phyloP scores from a whole-genome alignment of 2,113 vertebrate genomes.

The Psilopogon haemacephalus region DNA sequence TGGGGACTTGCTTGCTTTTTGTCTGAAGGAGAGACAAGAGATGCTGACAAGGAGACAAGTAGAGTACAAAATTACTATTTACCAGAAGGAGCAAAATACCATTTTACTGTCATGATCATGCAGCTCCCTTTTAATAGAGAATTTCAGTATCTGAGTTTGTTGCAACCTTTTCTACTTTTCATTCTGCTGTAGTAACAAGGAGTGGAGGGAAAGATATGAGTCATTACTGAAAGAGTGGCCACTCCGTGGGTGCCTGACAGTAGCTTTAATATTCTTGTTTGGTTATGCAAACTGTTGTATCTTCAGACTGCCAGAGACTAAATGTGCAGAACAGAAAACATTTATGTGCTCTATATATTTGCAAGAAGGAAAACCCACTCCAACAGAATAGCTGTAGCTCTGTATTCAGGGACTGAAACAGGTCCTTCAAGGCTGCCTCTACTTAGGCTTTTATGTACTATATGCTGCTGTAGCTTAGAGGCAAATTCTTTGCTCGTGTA shows the following conservation, averaged over 20 bases:
- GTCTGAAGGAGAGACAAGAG: neutral
- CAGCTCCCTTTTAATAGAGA: constrained; percentile 25
- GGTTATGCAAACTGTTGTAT: neutral
- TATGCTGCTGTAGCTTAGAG: neutral
- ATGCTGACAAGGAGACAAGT: neutral
- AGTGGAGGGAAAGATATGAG: neutral
- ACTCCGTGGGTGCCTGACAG: neutral
- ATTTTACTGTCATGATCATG: neutral
- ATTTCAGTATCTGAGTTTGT: neutral
- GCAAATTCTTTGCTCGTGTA: neutral
- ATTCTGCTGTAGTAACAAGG: constrained; percentile 2
- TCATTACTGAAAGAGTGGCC: constrained; percentile 6
- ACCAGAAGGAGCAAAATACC: neutral
- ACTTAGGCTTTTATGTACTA: neutral
- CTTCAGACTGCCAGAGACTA: neutral
- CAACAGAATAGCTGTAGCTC: neutral
- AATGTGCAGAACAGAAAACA: neutral
- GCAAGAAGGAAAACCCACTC: neutral
- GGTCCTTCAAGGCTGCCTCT: neutral
- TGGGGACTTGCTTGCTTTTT: neutral
- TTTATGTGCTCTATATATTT: neutral
- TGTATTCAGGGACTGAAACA: neutral
- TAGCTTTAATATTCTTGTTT: neutral
- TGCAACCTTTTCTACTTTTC: constrained; percentile 8
- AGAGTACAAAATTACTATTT: neutral